phyloP scores from a whole-genome alignment of 2,113 vertebrate species.

The Ibidorhyncha struthersii region DNA sequence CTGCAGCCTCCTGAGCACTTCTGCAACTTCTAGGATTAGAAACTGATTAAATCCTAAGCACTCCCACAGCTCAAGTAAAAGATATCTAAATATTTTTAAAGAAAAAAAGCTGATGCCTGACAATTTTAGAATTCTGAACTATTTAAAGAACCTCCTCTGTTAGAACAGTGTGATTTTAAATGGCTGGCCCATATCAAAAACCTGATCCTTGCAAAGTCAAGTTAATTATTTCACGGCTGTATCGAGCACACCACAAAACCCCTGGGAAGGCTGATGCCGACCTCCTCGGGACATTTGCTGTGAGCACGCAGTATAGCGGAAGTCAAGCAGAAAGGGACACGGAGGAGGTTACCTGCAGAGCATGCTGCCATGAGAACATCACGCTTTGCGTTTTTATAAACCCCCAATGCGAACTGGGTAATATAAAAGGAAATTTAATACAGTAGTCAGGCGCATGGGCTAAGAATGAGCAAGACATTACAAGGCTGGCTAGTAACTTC shows the following conservation, averaged over 20 bases:
- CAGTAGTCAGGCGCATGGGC: not conserved
- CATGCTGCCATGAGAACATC: not conserved
- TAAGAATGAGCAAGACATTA: not conserved
- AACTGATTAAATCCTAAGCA: not conserved
- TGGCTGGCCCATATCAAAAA: not conserved
- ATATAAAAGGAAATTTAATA: not conserved
- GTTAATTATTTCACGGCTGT: not conserved
- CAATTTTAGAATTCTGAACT: conserved; percentile 14
- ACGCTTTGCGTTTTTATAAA: not conserved
- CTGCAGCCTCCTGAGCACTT: not conserved
- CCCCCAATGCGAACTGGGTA: not conserved
- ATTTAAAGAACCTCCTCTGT: not conserved
- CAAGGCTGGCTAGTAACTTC: not conserved
- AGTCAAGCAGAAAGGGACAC: not conserved
- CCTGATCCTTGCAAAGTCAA: not conserved
- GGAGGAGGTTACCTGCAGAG: not conserved
- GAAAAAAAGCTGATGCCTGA: not conserved
- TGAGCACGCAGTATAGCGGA: not conserved
- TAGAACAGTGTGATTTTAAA: not conserved
- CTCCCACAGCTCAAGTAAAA: not conserved
- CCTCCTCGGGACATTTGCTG: not conserved
- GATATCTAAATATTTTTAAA: conserved; percentile 3
- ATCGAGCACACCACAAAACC: not conserved
- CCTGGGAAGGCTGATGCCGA: not conserved
- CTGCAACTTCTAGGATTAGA: not conserved